Evolutionary conservation across 2,888 invertebrate genomes (phyloP), one percentile per base, ranked within the genome.

Genomic region (Coecobrya sp.): DNA sequence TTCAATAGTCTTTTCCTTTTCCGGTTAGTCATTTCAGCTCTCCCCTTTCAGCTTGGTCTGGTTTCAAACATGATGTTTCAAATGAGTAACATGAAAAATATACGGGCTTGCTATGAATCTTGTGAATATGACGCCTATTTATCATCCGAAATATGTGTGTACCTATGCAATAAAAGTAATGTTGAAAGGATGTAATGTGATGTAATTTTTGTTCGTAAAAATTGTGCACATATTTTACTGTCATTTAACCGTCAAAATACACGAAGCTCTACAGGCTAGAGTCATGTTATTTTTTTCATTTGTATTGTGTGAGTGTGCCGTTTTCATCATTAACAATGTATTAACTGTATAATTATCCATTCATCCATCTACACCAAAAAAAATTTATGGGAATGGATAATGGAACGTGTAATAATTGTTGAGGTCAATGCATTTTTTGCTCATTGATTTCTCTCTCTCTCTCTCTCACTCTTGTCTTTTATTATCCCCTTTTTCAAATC

Each of bases 331-430:
- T 1, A 5, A 52, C 11, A 55, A 55, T 55, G n/a, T n/a, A 55
- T 19, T 0, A n/a, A 55, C 55, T 16, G 19, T 36, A 36, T 36
- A 55, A 55, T n/a, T 16, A 55, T 55, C 55, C n/a, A n/a, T 55
- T 0, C n/a, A 55, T n/a, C 55, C 55, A 55, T 55, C 55, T 25
- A 49, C 13, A 13, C 49, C 22, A 5, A 62, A 8, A 62, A 62
- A 25, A 19, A 19, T 0, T 19, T 7, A 62, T 22, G 22, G 62
- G 27, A 30, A 68, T 30, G 68, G 68, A 68, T 11, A 30, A 68
- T 30, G 68, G 68, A 68, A 68, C 68, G 68, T 68, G 30, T 68
- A 68, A 68, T 68, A 68, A 30, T 68, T 10, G 16, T 30, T 68
- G 68, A 68, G 68, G 68, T 68, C 68, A 68, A 30, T 68, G 68